Evolutionary conservation across 2,888 invertebrate species (phyloP).

Genomic region (Lydus trimaculatus): DNA sequence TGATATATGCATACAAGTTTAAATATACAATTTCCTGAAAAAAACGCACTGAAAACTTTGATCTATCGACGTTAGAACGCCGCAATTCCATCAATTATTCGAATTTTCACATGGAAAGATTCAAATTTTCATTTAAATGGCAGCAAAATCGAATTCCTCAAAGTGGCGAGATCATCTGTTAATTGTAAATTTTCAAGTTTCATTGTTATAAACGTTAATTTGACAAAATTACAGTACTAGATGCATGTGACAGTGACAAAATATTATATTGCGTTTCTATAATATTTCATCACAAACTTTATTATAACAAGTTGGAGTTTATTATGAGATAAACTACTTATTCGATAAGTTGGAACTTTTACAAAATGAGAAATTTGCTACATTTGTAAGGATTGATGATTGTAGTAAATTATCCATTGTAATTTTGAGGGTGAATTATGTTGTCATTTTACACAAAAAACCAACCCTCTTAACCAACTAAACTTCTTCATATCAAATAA

Average conservation of each 20-base stretch:
- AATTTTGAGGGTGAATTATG: neutral
- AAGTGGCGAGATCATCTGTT: too few species aligned
- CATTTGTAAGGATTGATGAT: neutral
- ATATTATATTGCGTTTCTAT: neutral
- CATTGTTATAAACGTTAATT: neutral
- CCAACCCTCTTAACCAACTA: too few species aligned
- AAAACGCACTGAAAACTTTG: too few species aligned
- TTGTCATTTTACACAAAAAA: neutral
- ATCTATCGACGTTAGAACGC: too few species aligned
- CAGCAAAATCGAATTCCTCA: too few species aligned
- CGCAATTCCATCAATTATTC: too few species aligned
- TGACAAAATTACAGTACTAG: neutral
- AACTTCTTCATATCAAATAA: neutral
- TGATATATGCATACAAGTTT: too few species aligned
- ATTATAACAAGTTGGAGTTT: neutral
- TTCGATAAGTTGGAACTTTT: neutral
- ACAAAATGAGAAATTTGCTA: neutral
- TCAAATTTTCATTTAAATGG: neutral
- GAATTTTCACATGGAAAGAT: too few species aligned
- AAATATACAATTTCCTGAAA: too few species aligned
- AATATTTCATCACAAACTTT: neutral
- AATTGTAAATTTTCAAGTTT: neutral
- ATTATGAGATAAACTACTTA: neutral
- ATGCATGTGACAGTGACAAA: neutral
- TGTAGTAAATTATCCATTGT: neutral